Percentiles rank a stretch among this genome's conserved stretches.
phyloP scores from a whole-genome alignment of 2,888 invertebrate species.

The Slavum lentiscoides region DNA sequence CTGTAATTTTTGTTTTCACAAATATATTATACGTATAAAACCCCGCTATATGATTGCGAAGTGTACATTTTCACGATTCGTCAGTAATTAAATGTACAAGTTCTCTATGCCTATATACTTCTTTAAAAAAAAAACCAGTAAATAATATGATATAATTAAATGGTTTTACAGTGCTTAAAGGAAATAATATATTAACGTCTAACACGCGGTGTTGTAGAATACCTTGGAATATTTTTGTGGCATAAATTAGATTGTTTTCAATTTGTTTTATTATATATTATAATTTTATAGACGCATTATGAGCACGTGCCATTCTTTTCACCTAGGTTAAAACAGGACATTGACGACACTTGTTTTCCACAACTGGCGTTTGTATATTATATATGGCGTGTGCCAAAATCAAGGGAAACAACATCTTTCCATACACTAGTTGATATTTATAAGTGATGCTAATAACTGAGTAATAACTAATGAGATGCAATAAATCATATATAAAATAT shows the following conservation, averaged over 20 bases:
- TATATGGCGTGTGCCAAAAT: constrained; percentile 30
- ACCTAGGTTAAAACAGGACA: constrained; percentile 28
- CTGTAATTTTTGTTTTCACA: no score
- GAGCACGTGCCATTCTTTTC: constrained; percentile 36
- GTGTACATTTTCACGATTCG: background rate
- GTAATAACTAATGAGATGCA: background rate
- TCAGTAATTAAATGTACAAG: background rate
- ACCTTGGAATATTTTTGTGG: constrained; percentile 31
- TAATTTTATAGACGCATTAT: constrained; percentile 12
- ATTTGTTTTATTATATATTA: constrained; percentile 17
- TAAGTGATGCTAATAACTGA: background rate
- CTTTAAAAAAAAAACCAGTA: background rate
- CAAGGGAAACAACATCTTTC: constrained; percentile 41
- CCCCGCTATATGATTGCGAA: background rate
- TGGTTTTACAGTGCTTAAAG: background rate
- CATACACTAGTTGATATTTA: background rate
- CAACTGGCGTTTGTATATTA: background rate
- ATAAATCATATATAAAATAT: background rate
- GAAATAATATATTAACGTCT: constrained; percentile 2
- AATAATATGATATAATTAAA: background rate
- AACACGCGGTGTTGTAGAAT: background rate
- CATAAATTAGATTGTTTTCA: constrained; percentile 46
- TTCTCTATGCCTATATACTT: background rate
- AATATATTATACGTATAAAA: background rate
- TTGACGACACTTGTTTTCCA: constrained; percentile 40